Base-by-base conservation (phyloP, 2,888 invertebrate genomes). In the Meiosimyza decipiens region DNA sequence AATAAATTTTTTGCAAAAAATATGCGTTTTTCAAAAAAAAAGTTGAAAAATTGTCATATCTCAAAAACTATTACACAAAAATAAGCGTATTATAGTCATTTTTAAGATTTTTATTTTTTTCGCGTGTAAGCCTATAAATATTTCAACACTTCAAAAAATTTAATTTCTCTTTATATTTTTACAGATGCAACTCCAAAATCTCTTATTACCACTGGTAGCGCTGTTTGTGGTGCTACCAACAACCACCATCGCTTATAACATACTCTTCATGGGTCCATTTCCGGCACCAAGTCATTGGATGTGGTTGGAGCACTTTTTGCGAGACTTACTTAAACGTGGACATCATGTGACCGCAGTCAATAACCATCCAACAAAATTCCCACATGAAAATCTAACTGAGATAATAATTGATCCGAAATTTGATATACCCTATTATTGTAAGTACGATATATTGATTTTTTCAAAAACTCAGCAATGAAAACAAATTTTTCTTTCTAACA, bases 271-370 rank as follows among this genome's bases (percentile, higher is more conserved):
- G 84, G 85, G 84, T 0, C 87, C 85, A 1, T 87, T 87, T 75
- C 87, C 87, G 2, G 86, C 85, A 0, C 87, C 86, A 5, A 87
- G 87, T 73, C 87, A 87, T 75, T 87, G 87, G 87, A 77, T 87
- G 79, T 86, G 87, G 86, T 73, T 87, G 72, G 85, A 87, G 71
- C 83, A 86, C 75, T 86, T 87, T 68, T 80, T 83, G 64, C 82
- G 82, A 15, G 86, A 82, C 72, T 77, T 87, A 1, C 73, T 87
- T 1, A 73, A 75, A 13, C 82, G 86, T 54, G 89, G 89, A 5
- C 89, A 89, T 78, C 84, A 88, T 69, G 85, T 89, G 55, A 87
- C 86, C 47, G 80, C 81, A 5, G 78, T 87, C 2, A 85, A 83
- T 47, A 85, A 85, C 77, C 83, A 82, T 77, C 83, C 81, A 33